Evolutionary conservation across 1,140 invertebrate species (phyloP).

Genomic region (Nephotettix cincticeps): DNA sequence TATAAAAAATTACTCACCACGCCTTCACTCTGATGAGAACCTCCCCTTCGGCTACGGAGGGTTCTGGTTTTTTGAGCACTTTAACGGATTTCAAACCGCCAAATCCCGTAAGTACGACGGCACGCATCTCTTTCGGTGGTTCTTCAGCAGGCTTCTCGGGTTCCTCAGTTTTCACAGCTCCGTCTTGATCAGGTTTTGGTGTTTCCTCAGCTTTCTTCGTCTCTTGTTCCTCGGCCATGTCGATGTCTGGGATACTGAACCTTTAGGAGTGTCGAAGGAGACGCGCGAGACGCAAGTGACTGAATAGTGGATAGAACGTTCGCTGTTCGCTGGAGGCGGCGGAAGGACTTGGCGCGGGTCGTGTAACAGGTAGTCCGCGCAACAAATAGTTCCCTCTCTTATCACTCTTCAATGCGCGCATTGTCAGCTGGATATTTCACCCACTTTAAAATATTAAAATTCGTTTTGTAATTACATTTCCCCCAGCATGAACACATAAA

Average conservation of each 20-base stretch:
- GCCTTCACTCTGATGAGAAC: constrained; percentile 81
- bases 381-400: neutral
- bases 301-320: too few relatives aligned
- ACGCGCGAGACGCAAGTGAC: too few relatives aligned
- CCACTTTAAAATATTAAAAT: too few relatives aligned
- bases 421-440: too few relatives aligned
- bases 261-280: too few relatives aligned
- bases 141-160: constrained; percentile 58
- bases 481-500: too few relatives aligned
- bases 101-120: constrained; percentile 78
- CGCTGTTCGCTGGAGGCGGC: too few relatives aligned
- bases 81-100: constrained; percentile 83
- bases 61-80: constrained; percentile 75
- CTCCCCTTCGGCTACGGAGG: constrained; percentile 70
- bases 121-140: constrained; percentile 76
- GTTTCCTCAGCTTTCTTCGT: constrained; percentile 44
- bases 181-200: constrained; percentile 32
- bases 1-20: constrained; percentile 64
- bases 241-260: neutral
- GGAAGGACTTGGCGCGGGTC: neutral
- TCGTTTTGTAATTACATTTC: too few relatives aligned
- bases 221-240: constrained; percentile 53
- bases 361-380: constrained; percentile 1
- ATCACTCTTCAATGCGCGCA: neutral
- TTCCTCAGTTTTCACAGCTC: constrained; percentile 52